Percentiles rank a stretch among this genome's conserved stretches.
These are phyloP conservation scores for Eublepharis macularius DNA, from an alignment of 2,113 vertebrate genomes.

Conservation along the genomic window DNA sequence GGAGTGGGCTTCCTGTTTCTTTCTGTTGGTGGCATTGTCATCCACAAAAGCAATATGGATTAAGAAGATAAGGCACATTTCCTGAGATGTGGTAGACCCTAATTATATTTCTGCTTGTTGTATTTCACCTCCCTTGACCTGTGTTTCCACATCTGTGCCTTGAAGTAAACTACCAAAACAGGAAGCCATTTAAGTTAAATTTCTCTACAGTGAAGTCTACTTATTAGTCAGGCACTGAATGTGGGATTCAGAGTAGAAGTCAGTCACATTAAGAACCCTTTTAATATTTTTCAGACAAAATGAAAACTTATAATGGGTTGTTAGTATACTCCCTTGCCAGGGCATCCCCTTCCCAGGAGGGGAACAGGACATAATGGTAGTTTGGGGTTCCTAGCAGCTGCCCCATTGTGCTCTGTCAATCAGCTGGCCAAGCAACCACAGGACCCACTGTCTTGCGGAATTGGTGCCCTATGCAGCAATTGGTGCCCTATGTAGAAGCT, in stretches of 20 bases:
- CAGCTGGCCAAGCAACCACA: no score
- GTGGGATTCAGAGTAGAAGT: accelerated
- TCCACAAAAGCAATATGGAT: neutral
- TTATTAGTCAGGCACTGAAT: neutral
- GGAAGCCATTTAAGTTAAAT: neutral
- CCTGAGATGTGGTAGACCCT: neutral
- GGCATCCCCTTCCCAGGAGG: no score
- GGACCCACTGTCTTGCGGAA: no score
- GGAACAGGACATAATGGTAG: no score
- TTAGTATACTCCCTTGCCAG: no score
- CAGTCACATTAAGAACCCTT: neutral
- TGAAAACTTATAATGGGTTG: no score
- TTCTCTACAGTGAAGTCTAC: neutral
- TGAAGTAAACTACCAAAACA: neutral
- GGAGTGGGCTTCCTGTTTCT: neutral
- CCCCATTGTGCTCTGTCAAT: no score
- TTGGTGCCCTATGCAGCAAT: no score
- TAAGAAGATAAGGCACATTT: neutral
- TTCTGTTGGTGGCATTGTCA: neutral
- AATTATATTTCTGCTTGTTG: neutral
- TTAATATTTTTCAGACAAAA: neutral
- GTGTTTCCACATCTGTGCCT: accelerated
- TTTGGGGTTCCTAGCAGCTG: no score
- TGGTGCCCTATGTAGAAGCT: no score
- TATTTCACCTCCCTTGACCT: neutral